Base-by-base conservation (phyloP, 2,113 vertebrate genomes). In the Abramis brama region DNA sequence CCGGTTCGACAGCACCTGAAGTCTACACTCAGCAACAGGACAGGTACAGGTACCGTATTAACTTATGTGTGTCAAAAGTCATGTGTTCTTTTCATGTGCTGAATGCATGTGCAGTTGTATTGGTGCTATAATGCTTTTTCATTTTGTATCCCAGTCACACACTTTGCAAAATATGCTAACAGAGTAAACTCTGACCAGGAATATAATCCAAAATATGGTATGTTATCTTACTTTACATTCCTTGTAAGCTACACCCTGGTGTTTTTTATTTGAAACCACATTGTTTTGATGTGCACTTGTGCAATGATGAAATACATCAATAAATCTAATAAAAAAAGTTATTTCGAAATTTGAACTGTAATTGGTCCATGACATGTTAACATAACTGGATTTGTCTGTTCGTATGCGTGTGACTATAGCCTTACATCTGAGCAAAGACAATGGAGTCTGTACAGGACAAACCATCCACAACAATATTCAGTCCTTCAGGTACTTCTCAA, bases 1-100 rank as follows among this genome's bases (percentile, higher is more conserved):
- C 87, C 78, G 64, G 90, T 94, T 78, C 90, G 88, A 27, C 83
- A 85, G 55, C 91, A 95, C 60, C 83, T 96, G 70, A 82, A 87
- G 78, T 92, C 79, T 23, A 87, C 80, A 5, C 64, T 91, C 2
- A 81, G 89, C 91, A 83, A 87, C 89, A 90, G 15, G 36, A 88
- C 43, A 74, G 87, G 90, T 86, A 55, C 15, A 33, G 36, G 27
- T 17, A 70, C 33, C 66, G 39, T 70, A 70, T 70, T 70, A 39
- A 21, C 33, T 21, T 36, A 15, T 17, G 21, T 4, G 5, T 71
- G 6, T 64, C 17, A 47, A 27, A 47, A 47, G 3, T 66, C 8
- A 47, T 19, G 23, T 82, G 27, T 64, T 45, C 8, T 43, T n/a
- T 68, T 17, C 6, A 10, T 60, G 15, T 81, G 50, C 60, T 57